phyloP scores from a whole-genome alignment of 2,113 vertebrate species.

The Hypomesus transpacificus region DNA sequence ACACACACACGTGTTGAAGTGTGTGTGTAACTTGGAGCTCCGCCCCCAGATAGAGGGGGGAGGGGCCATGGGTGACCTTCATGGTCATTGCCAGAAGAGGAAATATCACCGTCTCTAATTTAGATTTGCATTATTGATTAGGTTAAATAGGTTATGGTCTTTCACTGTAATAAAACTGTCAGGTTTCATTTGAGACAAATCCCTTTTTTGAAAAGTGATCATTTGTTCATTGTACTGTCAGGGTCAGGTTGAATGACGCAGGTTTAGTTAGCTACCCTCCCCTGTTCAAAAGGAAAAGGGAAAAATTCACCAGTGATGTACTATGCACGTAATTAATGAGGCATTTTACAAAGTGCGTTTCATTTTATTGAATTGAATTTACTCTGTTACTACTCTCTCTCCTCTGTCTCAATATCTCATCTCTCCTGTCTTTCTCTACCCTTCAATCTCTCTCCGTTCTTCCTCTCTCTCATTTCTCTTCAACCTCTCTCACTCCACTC shows the following conservation, averaged over 20 bases:
- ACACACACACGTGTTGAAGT: not conserved
- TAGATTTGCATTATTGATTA: conserved; percentile 11
- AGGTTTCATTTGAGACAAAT: not conserved
- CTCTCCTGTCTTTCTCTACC: not conserved
- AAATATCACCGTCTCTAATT: conserved; percentile 37
- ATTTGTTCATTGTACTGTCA: too few relatives aligned
- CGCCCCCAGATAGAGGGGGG: not conserved
- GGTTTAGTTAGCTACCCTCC: not conserved
- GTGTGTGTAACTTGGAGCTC: not conserved
- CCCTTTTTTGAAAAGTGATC: not conserved
- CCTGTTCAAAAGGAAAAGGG: too few relatives aligned
- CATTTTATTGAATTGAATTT: too few relatives aligned
- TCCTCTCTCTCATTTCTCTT: conserved; percentile 11
- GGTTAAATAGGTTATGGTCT: conserved; percentile 3
- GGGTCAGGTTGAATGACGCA: not conserved
- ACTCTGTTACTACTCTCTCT: not conserved
- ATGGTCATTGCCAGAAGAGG: conserved; percentile 21
- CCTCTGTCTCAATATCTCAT: not conserved
- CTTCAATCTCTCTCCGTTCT: not conserved
- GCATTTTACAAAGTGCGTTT: too few relatives aligned
- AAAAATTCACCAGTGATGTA: not conserved
- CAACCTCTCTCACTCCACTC: conserved; percentile 12
- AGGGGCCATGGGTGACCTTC: not conserved
- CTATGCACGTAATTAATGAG: not conserved
- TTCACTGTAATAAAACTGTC: not conserved